These are phyloP conservation scores for Danio tinwini DNA, from an alignment of 2,797 vertebrate species.

Conservation along the genomic window DNA sequence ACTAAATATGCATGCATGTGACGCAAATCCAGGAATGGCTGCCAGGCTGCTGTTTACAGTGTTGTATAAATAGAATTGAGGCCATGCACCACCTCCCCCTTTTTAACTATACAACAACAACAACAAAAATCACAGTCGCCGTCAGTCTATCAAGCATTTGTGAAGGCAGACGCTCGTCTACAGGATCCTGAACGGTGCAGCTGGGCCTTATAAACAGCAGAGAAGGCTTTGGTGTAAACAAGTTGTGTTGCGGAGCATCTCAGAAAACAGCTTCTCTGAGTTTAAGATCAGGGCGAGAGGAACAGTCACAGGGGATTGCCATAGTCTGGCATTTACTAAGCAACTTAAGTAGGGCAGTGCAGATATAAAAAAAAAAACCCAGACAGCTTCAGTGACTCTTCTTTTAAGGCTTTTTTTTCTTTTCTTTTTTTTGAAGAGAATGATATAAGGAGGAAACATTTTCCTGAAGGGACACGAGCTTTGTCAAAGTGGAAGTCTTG, in stretches of 20 bases:
- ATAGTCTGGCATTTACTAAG: conserved; percentile 63
- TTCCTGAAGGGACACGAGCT: conserved; percentile 71
- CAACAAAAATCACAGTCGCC: conserved; percentile 5
- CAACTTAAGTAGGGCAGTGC: conserved; percentile 61
- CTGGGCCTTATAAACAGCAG: conserved; percentile 3
- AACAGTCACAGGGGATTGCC: conserved; percentile 61
- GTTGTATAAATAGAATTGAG: conserved; percentile 53
- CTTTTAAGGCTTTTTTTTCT: conserved; percentile 7
- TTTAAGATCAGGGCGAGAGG: conserved; percentile 61
- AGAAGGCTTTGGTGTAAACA: conserved; percentile 40
- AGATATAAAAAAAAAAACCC: conserved; percentile 57
- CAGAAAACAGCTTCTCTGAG: conserved; percentile 41
- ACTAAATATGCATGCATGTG: neutral
- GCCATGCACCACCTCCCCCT: conserved; percentile 25
- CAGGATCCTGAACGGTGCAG: neutral
- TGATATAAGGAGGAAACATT: conserved; percentile 70
- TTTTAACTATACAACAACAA: conserved; percentile 14
- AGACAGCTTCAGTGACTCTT: conserved; percentile 50
- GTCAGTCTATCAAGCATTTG: conserved; percentile 12
- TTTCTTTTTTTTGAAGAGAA: conserved; percentile 45
- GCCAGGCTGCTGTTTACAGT: conserved; percentile 30
- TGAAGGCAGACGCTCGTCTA: conserved; percentile 24
- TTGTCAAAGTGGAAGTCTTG: conserved; percentile 76
- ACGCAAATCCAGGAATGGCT: neutral
- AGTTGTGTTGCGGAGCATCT: conserved; percentile 13